phyloP scores from a whole-genome alignment of 2,113 vertebrate species.

The Dicaeum eximium region DNA sequence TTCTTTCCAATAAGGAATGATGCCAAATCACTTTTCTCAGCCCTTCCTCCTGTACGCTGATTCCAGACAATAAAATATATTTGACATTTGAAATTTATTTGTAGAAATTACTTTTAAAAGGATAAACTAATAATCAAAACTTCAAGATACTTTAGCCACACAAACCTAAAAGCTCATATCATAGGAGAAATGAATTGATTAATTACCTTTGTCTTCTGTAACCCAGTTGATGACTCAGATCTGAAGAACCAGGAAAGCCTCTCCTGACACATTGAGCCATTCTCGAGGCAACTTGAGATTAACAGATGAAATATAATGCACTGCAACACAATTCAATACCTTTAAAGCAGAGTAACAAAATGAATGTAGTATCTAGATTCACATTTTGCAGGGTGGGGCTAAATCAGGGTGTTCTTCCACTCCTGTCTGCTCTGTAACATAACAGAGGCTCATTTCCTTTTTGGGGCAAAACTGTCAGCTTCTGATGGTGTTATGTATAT shows the following conservation, averaged over 20 bases:
- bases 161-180: background rate
- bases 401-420: background rate
- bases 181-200: background rate
- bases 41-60: background rate
- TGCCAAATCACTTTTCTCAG: background rate
- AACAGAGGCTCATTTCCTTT: background rate
- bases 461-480: background rate
- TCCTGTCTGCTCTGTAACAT: background rate
- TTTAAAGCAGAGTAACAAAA: background rate
- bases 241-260: background rate
- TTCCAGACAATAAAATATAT: background rate
- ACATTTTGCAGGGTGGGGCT: background rate
- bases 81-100: background rate
- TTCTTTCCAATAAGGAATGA: background rate
- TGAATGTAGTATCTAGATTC: background rate
- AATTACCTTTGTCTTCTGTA: background rate
- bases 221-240: background rate
- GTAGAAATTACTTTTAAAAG: background rate
- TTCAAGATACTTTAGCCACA: background rate
- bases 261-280: background rate
- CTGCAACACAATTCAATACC: background rate
- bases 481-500: background rate
- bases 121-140: slow-evolving; percentile 1
- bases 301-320: background rate
- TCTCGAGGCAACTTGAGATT: background rate